Evolutionary conservation across 2,797 vertebrate species (phyloP), one percentile per base, ranked within the genome.

Genomic region (Enteromius fasciolatus): DNA sequence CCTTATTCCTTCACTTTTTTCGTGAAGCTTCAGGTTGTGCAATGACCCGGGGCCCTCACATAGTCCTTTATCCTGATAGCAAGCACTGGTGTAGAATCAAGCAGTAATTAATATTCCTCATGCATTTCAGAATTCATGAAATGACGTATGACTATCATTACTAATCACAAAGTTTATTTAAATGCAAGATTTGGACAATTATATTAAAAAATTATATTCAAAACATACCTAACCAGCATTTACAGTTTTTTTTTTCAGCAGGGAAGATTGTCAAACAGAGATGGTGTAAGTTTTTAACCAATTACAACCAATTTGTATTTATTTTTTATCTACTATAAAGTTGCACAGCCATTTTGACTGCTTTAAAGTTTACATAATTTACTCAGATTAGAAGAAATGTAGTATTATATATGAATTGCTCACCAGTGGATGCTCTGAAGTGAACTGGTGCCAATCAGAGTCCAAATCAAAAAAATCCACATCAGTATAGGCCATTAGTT

Each of bases 1-100:
- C 31, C 48, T 74, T 44, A 23, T 48, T 73, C 15, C 28, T 44
- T 28, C 25, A 50, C 28, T 39, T 54, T 20, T 64, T 66, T n/a
- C 33, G 57, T 76, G 17, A 68, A 84, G 74, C 78, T 76, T 80
- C 87, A 84, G 63, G 70, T 92, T 93, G 90, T 89, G 87, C 87
- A 93, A 90, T 54, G 84, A 15, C 72, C 41, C 41, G 41, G 76
- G 76, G 69, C 69, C 73, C 61, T 79, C 63, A 73, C 33, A 76
- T 73, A 25, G 39, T 28, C 70, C 67, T 25, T 39, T 41, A 82
- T 76, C 50, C 12, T 57, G 73, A 76, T 46, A 77, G 78, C 80
- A 82, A 80, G 63, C 44, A 4, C 85, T 63, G 61, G 18, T 36
- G 20, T 20, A 52, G 23, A 59, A 59, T 57, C 2, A 3, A 28